Evolutionary conservation across 2,797 vertebrate species (phyloP), one percentile per base, ranked within the genome.

Genomic region (Zalophus californianus): DNA sequence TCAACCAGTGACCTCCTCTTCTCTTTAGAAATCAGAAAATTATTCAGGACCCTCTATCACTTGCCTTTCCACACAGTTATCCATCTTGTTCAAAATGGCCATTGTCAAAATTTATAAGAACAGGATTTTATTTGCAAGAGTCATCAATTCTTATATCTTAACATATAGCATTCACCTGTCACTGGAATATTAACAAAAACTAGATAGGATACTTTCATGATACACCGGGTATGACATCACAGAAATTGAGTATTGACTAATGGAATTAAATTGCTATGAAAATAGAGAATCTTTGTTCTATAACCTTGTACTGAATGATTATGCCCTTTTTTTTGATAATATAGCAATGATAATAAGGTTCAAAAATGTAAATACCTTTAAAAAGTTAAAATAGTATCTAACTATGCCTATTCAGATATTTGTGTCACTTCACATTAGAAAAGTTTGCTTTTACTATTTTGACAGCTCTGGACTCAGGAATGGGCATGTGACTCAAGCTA

Each of bases 1-100:
- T 48, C n/a, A 72, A 73, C 35, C 77, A 70, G 48, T 15, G 27
- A 80, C 35, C 32, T 64, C 16, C n/a, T 66, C 35, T 86, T 89
- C 35, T 70, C 56, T 86, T 82, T 14, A 80, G 86, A 95, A 94
- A 91, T 44, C 23, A 20, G 32, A 96, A 90, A 56, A 91, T 48
- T 38, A 64, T 38, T 52, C 32, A 41, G 54, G 7, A 66, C 21
- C 44, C 4, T 87, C 56, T 41, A n/a, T 48, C 3, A 11, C 44
- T 48, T 56, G 16, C 64, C 12, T 82, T 87, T 87, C 87, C n/a
- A 54, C 16, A n/a, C 0, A 77, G 23, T 13, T 23, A 73, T 13
- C 25, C 8, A 52, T 32, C 32, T 41, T 58, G 20, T 86, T 60
- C 54, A n/a, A 94, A 94, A 90, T 23, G 35, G 50, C 27, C 68